Base-by-base conservation (phyloP, 2,888 invertebrate genomes). In the Standfussiana lucernea region DNA sequence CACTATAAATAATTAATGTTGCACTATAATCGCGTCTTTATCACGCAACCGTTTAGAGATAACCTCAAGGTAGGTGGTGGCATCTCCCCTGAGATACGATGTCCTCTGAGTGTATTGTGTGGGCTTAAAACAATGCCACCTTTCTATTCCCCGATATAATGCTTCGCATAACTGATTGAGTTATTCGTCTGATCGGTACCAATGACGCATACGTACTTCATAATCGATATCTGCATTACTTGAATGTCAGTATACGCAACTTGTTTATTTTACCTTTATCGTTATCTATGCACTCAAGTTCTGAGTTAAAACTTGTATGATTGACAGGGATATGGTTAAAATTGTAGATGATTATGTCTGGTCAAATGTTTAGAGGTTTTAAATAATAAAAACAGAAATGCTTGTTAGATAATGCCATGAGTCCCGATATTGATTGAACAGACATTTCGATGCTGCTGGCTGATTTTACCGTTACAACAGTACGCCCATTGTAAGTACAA, bases 91-190 rank as follows among this genome's bases (percentile, higher is more conserved):
- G 92, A 91, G 92, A 91, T 87, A 88, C 84, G 79, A 75, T 89
- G 90, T 92, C 91, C 91, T 90, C 83, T 84, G 84, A 86, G 88
- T 86, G 90, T 90, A 89, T 92, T 92, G 93, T 92, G 92, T 93
- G 90, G 91, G 90, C 80, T 89, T 73, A 77, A 86, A 90, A 94
- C 93, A 93, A 94, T 93, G 89, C 91, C 83, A 89, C 90, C 92
- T 93, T 92, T 94, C 93, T 92, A 93, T 91, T 89, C 88, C 85
- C 86, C 84, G 89, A 89, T 89, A 87, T 88, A 90, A 89, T 82
- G 84, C 85, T 79, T 82, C 80, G 89, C 88, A 87, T 90, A 90
- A 86, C 85, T 88, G 89, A 88, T 89, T 89, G 88, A 89, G 81
- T 87, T 89, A 89, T 89, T 89, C 85, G 81, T 86, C 85, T 72